Percentiles rank a stretch among this genome's conserved stretches.
phyloP scores from a whole-genome alignment of 2,113 vertebrate species.

The Sprattus sprattus region DNA sequence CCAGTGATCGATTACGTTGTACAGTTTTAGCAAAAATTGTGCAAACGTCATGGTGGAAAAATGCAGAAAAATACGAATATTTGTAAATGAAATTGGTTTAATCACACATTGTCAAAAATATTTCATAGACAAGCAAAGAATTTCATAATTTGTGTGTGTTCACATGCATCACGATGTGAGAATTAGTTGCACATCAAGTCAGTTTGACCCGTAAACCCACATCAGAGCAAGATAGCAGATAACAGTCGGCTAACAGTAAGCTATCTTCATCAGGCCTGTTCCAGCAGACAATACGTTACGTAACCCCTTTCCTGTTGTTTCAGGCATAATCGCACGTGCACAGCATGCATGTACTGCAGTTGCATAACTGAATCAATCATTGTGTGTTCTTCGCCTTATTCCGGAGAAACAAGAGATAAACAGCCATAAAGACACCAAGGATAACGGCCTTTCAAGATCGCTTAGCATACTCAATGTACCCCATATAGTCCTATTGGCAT shows the following conservation, averaged over 20 bases:
- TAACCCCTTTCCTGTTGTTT: background rate
- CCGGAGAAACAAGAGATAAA: background rate
- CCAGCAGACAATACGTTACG: background rate
- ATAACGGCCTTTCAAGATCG: background rate
- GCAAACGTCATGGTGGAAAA: too few species aligned
- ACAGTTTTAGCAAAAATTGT: too few species aligned
- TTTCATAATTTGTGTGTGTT: background rate
- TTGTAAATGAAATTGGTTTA: too few species aligned
- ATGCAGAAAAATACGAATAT: too few species aligned
- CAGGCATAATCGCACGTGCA: background rate
- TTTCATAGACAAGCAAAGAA: background rate
- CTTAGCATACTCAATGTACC: background rate
- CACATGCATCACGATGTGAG: background rate
- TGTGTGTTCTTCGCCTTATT: constrained; percentile 35
- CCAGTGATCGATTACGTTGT: too few species aligned
- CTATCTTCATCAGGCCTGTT: background rate
- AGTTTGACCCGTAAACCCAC: background rate
- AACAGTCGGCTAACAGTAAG: background rate
- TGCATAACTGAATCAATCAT: constrained; percentile 63
- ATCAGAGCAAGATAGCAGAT: background rate
- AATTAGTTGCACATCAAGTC: background rate
- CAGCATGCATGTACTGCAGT: background rate
- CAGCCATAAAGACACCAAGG: background rate
- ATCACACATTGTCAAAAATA: too few species aligned
- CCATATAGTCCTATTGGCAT: too few species aligned